phyloP scores from a whole-genome alignment of 1,140 invertebrate species.

The Battus philenor region DNA sequence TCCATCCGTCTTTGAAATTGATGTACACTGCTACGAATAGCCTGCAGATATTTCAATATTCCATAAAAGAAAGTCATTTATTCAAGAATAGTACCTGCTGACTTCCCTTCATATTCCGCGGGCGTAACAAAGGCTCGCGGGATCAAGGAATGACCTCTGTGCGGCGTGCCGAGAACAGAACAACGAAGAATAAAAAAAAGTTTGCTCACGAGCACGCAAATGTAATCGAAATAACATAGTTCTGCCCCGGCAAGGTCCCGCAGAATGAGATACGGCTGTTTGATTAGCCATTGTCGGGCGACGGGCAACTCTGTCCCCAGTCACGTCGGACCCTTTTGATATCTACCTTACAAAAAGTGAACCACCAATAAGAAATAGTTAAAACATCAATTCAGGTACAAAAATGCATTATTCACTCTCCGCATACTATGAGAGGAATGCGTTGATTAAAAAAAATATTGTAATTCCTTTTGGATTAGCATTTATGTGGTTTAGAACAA shows the following conservation, averaged over 20 bases:
- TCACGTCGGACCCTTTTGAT: constrained; percentile 35
- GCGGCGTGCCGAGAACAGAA: constrained; percentile 27
- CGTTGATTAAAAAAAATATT: constrained; percentile 5
- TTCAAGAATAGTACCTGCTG: constrained; percentile 38
- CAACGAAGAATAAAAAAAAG: constrained; percentile 53
- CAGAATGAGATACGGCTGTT: constrained; percentile 65
- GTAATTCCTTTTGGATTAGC: constrained; percentile 1
- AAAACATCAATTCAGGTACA: constrained; percentile 20
- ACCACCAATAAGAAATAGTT: constrained; percentile 27
- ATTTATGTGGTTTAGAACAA: constrained; percentile 5
- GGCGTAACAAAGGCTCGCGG: constrained; percentile 57
- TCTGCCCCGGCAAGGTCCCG: constrained; percentile 44
- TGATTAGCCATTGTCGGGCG: constrained; percentile 67
- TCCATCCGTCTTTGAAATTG: constrained; percentile 62
- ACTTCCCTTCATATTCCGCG: constrained; percentile 64
- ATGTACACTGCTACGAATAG: constrained; percentile 44
- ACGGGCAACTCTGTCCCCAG: constrained; percentile 34
- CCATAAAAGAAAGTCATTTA: constrained; percentile 63
- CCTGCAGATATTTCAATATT: constrained; percentile 63
- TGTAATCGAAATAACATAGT: constrained; percentile 71
- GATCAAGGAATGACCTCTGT: constrained; percentile 60
- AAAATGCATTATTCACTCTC: constrained; percentile 18
- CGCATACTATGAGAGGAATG: constrained; percentile 10
- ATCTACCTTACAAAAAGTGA: constrained; percentile 38
- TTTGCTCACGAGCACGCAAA: constrained; percentile 62